Evolutionary conservation across 2,113 vertebrate species (phyloP), one percentile per base, ranked within the genome.

Genomic region (Antennarius striatus): DNA sequence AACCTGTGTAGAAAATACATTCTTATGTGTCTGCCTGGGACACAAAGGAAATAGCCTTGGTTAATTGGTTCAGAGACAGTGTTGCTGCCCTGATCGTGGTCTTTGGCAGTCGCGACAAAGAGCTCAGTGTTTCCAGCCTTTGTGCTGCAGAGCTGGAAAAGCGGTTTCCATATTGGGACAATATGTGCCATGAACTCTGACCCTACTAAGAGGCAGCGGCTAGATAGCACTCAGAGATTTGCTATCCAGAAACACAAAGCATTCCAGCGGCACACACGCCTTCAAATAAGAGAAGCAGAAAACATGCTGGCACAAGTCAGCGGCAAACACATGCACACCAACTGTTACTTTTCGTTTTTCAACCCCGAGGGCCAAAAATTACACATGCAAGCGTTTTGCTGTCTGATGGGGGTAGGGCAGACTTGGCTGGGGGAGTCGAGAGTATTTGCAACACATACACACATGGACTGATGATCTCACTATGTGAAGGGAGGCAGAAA

Each of bases 161-260:
- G 71, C 50, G 1, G 78, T 80, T 84, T 89, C 88, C 82, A 85
- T 87, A 86, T 88, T 88, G 86, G 82, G 82, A 87, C 86, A 91
- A 92, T 90, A 88, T 88, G 80, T 66, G 22, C 77, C 4, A 61
- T 63, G 73, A 86, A 80, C 87, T 75, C 57, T 86, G 87, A 87
- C 87, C 87, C 76, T 29, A 56, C 74, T 82, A 66, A 63, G 71
- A 86, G 83, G 68, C 70, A 17, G 57, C 42, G n/a, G 85, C 77
- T 39, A 1, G 45, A 71, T 51, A 71, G 72, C 69, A 54, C 65
- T 77, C 55, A 4, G 53, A 67, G 62, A 71, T 78, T 75, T 15
- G 56, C 77, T 17, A 57, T 73, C 60, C 65, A 79, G 61, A 80
- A 80, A 77, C 68, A 88, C 63, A 81, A 79, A 62, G 75, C 79